These are phyloP conservation scores for Mesodorylaimus sp. DNA, from an alignment of 2,888 invertebrate genomes.

Conservation along the genomic window DNA sequence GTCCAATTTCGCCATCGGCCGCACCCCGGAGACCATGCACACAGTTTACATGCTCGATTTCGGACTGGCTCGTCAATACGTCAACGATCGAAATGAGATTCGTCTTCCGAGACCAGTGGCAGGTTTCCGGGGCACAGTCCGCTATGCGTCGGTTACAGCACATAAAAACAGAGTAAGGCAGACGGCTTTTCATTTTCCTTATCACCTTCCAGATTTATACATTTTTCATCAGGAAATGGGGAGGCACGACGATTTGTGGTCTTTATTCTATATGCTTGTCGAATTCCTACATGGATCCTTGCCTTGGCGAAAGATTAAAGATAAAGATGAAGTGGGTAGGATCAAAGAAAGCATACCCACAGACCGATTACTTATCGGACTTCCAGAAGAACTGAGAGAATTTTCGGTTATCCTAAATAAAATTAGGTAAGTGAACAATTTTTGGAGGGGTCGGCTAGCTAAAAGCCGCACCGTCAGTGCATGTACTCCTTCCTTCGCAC, in stretches of 20 bases:
- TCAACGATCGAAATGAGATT: constrained; percentile 67
- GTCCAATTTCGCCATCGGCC: constrained; percentile 98
- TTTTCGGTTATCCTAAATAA: not conserved
- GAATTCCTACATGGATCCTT: constrained; percentile 92
- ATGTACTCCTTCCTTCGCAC: no score
- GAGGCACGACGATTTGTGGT: constrained; percentile 96
- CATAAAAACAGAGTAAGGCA: constrained; percentile 71
- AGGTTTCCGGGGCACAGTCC: constrained; percentile 83
- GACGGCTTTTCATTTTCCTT: no score
- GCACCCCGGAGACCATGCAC: constrained; percentile 66
- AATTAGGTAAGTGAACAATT: not conserved
- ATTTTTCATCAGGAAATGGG: constrained; percentile 68
- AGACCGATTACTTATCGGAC: constrained; percentile 23
- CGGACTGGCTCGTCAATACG: constrained; percentile 75
- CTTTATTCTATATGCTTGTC: constrained; percentile 95
- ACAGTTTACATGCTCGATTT: constrained; percentile 93
- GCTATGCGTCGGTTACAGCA: constrained; percentile 96
- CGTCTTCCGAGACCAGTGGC: constrained; percentile 86
- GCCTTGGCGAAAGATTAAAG: constrained; percentile 30
- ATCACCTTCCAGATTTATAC: no score
- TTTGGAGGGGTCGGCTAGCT: not conserved
- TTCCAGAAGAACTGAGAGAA: constrained; percentile 20
- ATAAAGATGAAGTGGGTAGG: constrained; percentile 25
- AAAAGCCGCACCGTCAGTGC: no score
- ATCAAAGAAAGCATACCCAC: constrained; percentile 28